Conservation (phyloP, 2,113 vertebrate genomes). For the Neopipo cinnamomea region DNA sequence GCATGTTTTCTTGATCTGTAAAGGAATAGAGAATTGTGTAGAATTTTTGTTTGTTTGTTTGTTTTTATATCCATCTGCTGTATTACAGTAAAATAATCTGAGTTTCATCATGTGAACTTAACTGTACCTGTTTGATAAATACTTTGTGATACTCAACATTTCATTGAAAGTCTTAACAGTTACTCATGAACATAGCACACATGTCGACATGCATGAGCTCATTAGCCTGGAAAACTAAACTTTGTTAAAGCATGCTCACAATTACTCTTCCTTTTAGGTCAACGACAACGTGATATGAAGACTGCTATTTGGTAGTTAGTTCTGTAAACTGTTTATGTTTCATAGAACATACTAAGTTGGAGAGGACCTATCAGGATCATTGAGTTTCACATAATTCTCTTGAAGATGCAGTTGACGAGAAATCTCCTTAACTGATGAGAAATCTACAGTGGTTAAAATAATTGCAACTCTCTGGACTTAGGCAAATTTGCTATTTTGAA, state of each 20-base stretch:
- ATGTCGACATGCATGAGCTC: neutral
- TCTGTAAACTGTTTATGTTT: neutral
- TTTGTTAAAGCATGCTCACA: neutral
- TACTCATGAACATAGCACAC: neutral
- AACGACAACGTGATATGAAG: neutral
- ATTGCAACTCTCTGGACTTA: neutral
- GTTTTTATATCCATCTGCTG: neutral
- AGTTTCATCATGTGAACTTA: neutral
- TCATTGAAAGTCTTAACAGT: neutral
- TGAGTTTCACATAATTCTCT: neutral
- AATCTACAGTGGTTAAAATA: neutral
- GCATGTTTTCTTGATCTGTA: neutral
- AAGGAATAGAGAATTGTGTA: neutral
- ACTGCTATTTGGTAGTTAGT: neutral
- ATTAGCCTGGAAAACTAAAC: neutral
- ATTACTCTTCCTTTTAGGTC: neutral
- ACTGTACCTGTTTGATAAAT: neutral
- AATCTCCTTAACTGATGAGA: neutral
- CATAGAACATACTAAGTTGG: neutral
- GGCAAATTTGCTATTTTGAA: neutral
- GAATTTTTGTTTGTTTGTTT: neutral
- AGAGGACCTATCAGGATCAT: neutral
- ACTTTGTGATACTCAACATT: neutral
- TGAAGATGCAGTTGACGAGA: neutral
- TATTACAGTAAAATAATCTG: neutral